These are phyloP conservation scores for Anniella stebbinsi DNA, from an alignment of 2,797 vertebrate species.

Conservation along the genomic window DNA sequence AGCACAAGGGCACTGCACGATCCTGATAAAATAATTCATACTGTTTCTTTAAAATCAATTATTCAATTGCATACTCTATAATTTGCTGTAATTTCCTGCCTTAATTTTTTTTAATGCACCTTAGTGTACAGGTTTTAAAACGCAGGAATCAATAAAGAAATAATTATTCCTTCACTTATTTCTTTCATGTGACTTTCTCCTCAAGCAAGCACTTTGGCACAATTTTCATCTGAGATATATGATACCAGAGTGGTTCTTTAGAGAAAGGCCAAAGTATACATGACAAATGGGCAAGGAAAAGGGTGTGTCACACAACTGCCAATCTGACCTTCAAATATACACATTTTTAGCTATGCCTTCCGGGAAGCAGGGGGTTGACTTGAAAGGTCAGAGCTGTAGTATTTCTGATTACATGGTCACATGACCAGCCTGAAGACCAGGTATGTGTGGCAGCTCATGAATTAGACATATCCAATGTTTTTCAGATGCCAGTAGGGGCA, in stretches of 20 bases:
- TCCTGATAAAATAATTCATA: conserved; percentile 1
- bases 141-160: background rate
- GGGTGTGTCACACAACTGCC: conserved; percentile 2
- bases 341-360: conserved; percentile 8
- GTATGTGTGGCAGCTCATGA: background rate
- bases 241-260: background rate
- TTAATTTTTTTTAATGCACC: background rate
- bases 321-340: conserved; percentile 17
- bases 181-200: background rate
- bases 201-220: background rate
- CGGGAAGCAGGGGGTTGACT: background rate
- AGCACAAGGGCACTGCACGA: background rate
- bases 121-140: background rate
- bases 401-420: background rate
- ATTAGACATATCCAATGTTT: background rate
- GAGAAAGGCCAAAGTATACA: conserved; percentile 21
- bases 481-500: background rate
- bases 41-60: background rate
- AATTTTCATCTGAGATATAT: conserved; percentile 3
- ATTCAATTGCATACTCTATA: background rate
- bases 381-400: conserved; percentile 15
- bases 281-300: conserved; percentile 12
- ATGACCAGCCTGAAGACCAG: background rate
- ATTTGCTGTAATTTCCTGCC: background rate
- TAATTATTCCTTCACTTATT: conserved; percentile 3